A percentile compares a stretch with the other conserved stretches of the same genome.
These are phyloP conservation scores for Oreotrochilus melanogaster DNA, from an alignment of 2,113 vertebrate genomes.

Conservation along the genomic window DNA sequence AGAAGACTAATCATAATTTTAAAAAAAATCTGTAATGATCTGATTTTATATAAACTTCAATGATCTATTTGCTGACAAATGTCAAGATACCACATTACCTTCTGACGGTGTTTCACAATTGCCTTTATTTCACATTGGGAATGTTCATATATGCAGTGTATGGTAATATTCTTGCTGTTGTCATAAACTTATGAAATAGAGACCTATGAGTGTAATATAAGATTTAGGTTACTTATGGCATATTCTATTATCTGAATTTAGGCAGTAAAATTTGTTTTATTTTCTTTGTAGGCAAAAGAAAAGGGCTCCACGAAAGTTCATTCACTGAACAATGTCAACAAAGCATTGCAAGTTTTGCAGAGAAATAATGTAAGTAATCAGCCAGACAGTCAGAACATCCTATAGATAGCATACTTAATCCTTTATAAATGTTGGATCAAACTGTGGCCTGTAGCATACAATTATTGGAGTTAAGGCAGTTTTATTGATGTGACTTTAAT, in stretches of 20 bases:
- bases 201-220: background rate
- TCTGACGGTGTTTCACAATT: background rate
- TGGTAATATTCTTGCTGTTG: background rate
- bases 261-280: slow-evolving; percentile 40
- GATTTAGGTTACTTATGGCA: background rate
- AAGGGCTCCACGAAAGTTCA: slow-evolving; percentile 95
- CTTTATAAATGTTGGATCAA: background rate
- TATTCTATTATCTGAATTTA: background rate
- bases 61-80: background rate
- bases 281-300: slow-evolving; percentile 90
- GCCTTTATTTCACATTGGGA: background rate
- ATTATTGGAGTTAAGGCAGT: background rate
- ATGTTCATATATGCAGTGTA: background rate
- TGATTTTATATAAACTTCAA: background rate
- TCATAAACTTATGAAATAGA: background rate
- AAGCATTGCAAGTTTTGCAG: slow-evolving; percentile 92
- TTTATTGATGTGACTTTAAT: background rate
- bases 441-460: background rate
- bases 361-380: slow-evolving; percentile 94
- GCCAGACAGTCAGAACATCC: background rate
- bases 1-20: background rate
- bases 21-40: background rate
- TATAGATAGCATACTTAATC: background rate
- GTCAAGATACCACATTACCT: background rate
- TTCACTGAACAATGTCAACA: slow-evolving; percentile 98